Conservation (phyloP, 2,888 invertebrate genomes). For the Sesia bembeciformis region DNA sequence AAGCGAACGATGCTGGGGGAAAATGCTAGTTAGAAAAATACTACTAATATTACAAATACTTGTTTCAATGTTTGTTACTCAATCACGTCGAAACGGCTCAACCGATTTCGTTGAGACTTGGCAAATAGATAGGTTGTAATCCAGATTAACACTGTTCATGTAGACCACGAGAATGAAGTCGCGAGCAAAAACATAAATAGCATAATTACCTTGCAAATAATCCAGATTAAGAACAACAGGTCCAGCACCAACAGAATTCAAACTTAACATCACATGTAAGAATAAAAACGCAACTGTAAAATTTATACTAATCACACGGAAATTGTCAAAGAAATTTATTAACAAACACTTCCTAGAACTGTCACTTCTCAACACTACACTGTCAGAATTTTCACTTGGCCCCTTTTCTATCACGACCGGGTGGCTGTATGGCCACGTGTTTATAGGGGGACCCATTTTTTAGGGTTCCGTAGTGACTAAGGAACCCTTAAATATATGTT, state of each 20-base stretch:
- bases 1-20: too few species aligned
- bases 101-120: too few species aligned
- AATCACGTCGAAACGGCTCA: too few species aligned
- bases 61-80: too few species aligned
- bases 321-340: constrained; percentile 28
- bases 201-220: constrained; percentile 56
- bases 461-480: too few species aligned
- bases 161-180: too few species aligned
- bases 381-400: constrained; percentile 11
- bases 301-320: constrained; percentile 40
- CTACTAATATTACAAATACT: too few species aligned
- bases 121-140: too few species aligned
- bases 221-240: constrained; percentile 58
- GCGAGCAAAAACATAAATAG: background rate
- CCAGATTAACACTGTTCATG: too few species aligned
- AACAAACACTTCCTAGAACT: constrained; percentile 28
- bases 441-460: constrained; percentile 52
- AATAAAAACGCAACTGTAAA: constrained; percentile 42
- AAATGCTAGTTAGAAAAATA: too few species aligned
- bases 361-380: constrained; percentile 22
- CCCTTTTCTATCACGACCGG: constrained; percentile 8
- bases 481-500: background rate
- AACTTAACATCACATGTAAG: constrained; percentile 41
- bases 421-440: constrained; percentile 44
- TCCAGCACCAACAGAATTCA: constrained; percentile 42